These are phyloP conservation scores for Synergus itoensis DNA, from an alignment of 2,888 invertebrate species.

Conservation along the genomic window DNA sequence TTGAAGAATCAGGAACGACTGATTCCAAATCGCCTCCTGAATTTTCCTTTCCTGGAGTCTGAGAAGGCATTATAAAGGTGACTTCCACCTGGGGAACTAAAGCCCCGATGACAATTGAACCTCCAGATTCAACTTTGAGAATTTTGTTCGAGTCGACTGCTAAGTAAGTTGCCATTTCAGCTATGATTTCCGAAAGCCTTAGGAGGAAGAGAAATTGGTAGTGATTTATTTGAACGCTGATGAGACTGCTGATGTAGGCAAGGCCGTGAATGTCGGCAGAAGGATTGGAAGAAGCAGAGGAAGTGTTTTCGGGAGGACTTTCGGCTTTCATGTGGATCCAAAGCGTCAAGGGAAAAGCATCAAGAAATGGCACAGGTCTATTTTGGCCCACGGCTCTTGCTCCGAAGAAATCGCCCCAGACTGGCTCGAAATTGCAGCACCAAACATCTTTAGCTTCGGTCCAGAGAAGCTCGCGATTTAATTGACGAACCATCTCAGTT, in stretches of 20 bases:
- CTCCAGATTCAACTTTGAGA: constrained; percentile 79
- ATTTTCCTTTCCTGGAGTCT: constrained; percentile 91
- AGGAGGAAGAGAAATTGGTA: constrained; percentile 94
- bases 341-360: constrained; percentile 91
- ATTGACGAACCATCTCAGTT: constrained; percentile 80
- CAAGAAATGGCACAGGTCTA: constrained; percentile 88
- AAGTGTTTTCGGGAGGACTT: constrained; percentile 44
- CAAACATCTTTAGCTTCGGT: constrained; percentile 93
- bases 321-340: constrained; percentile 84
- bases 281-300: constrained; percentile 30
- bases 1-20: constrained; percentile 91
- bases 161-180: constrained; percentile 89
- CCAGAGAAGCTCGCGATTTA: constrained; percentile 83
- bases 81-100: constrained; percentile 92
- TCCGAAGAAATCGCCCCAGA: constrained; percentile 96
- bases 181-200: constrained; percentile 88
- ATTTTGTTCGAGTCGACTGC: constrained; percentile 88
- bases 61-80: constrained; percentile 92
- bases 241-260: constrained; percentile 89
- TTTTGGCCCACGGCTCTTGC: constrained; percentile 87
- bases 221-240: constrained; percentile 95
- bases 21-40: constrained; percentile 91
- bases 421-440: constrained; percentile 92
- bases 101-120: constrained; percentile 85
- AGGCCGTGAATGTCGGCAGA: constrained; percentile 88